Conservation (phyloP, 2,888 invertebrate genomes). For the Doris montereyensis region DNA sequence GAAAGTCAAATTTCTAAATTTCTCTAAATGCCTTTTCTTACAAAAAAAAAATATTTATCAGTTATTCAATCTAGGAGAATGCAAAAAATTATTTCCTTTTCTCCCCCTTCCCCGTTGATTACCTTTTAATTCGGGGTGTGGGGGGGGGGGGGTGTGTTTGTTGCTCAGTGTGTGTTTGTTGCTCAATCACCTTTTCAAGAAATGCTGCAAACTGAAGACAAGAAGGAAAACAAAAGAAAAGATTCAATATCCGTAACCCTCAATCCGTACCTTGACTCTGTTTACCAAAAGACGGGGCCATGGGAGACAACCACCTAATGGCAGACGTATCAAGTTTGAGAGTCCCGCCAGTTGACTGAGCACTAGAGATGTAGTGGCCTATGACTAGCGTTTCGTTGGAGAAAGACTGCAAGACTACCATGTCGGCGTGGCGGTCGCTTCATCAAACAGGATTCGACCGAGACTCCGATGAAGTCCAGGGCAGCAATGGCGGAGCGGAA, state of each 20-base stretch:
- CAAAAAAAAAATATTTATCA: no score
- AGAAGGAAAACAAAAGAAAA: neutral
- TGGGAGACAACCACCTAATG: conserved; percentile 80
- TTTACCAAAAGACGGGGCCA: conserved; percentile 77
- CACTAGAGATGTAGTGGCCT: conserved; percentile 67
- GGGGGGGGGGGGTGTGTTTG: no score
- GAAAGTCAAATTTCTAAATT: no score
- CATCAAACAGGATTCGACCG: conserved; percentile 82
- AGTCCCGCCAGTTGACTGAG: conserved; percentile 62
- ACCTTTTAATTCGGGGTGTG: no score
- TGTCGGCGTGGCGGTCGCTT: conserved; percentile 78
- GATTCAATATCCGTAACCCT: neutral
- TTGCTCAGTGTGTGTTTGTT: no score
- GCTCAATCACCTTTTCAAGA: no score
- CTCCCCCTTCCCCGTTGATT: no score
- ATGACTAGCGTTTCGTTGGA: conserved; percentile 64
- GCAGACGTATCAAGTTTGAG: conserved; percentile 75
- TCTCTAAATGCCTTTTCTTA: no score
- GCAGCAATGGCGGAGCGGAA: conserved; percentile 79
- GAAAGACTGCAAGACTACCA: conserved; percentile 72
- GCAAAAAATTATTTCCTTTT: no score
- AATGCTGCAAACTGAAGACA: no score
- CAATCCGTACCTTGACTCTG: conserved; percentile 75
- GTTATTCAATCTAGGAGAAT: no score
- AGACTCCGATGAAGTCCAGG: conserved; percentile 83